A percentile compares a stretch with the other conserved stretches of the same genome.
Conservation (phyloP, 2,888 invertebrate genomes). For the Cerceris rybyensis region DNA sequence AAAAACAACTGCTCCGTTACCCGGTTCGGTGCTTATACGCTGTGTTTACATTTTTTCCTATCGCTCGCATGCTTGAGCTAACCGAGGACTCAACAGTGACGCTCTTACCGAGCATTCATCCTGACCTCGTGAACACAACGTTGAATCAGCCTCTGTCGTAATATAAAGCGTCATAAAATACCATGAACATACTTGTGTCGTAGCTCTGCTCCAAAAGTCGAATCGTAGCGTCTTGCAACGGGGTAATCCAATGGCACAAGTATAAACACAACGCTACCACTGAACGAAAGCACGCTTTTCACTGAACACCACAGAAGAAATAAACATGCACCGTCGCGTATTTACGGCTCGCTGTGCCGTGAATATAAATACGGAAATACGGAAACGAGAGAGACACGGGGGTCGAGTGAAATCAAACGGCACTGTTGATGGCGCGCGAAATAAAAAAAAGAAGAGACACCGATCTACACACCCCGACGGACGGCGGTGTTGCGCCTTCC, state of each 20-base stretch:
- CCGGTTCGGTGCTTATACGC: background rate
- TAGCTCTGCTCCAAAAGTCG: background rate
- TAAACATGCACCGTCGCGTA: background rate
- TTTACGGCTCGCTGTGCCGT: background rate
- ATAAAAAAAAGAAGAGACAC: background rate
- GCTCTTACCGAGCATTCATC: too few species aligned
- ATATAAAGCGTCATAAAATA: background rate
- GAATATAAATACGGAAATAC: background rate
- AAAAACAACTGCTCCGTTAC: slow-evolving; percentile 28
- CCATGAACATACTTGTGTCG: slow-evolving; percentile 28
- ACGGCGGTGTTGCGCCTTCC: slow-evolving; percentile 59
- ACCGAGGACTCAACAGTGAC: too few species aligned
- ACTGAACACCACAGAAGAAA: slow-evolving; percentile 19
- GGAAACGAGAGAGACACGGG: slow-evolving; percentile 16
- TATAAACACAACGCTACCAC: slow-evolving; percentile 5
- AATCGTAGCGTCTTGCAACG: slow-evolving; percentile 13
- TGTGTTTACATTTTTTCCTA: background rate
- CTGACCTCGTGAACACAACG: background rate
- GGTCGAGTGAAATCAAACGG: slow-evolving; percentile 18
- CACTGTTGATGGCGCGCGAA: background rate
- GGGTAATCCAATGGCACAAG: slow-evolving; percentile 52
- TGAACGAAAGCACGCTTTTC: slow-evolving; percentile 2
- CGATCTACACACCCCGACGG: slow-evolving; percentile 32
- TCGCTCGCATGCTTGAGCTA: background rate
- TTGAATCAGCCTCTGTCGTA: background rate